Evolutionary conservation across 2,113 vertebrate genomes (phyloP), one percentile per base, ranked within the genome.

Genomic region (Canis aureus): DNA sequence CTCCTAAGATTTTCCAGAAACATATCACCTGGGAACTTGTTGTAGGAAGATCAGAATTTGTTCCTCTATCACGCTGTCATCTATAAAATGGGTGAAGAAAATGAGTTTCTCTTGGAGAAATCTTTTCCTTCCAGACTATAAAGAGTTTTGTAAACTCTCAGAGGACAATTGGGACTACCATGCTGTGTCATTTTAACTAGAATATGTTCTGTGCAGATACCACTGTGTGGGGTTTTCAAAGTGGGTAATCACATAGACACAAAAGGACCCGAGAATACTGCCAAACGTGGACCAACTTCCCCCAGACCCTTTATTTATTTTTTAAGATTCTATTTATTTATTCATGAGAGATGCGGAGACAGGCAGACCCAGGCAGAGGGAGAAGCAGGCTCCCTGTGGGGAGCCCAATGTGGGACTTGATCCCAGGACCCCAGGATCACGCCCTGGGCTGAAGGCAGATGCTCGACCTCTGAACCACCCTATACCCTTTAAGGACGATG

Each of bases 1-100:
- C 55, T 88, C 85, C 57, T 76, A 67, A 67, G 71, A 57, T n/a
- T 93, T 83, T 67, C 67, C 15, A 88, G 76, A 84, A 89, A 91
- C 16, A 85, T 57, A 20, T 29, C 57, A 32, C 35, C 51, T 74
- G 29, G 27, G 55, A 85, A 35, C 57, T 43, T 62, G 12, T 43
- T 62, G 12, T 49, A 35, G 73, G n/a, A 80, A 51, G 38, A 79
- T 82, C 62, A 35, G 38, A 89, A 83, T 81, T 94, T 96, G 60
- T 82, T 92, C 88, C 55, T 76, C 19, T 3, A 82, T 19, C 35
- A 80, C 9, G 51, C 96, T 29, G 43, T 71, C 57, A 35, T 49
- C 59, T 82, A 11, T 59, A 79, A 59, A 57, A 32, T 84, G 5
- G 81, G 35, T 91, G 27, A 64, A 89, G 2, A 38, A 80, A 84